These are phyloP conservation scores for Anisognathus igniventris DNA, from an alignment of 2,797 vertebrate species.

Conservation along the genomic window DNA sequence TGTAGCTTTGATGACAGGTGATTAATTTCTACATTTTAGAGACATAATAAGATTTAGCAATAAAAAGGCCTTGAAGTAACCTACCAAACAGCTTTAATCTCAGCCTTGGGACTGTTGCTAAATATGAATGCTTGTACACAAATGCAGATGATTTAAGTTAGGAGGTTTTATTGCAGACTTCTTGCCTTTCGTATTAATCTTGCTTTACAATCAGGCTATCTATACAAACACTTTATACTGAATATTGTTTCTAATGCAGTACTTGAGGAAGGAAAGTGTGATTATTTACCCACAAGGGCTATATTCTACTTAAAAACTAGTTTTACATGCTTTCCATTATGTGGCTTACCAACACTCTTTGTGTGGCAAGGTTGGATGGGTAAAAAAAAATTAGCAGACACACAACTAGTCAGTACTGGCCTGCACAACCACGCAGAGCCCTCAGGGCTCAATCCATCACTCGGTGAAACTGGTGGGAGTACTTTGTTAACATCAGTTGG, in stretches of 20 bases:
- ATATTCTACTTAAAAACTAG: conserved; percentile 62
- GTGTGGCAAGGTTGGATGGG: not conserved
- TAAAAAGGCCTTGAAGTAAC: conserved; percentile 84
- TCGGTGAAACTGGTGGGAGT: not conserved
- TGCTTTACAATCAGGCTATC: conserved; percentile 76
- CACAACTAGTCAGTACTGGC: not conserved
- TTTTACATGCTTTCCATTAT: conserved; percentile 54
- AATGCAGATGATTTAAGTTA: conserved; percentile 78
- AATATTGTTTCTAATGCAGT: conserved; percentile 61
- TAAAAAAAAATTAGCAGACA: not conserved
- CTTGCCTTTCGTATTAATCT: conserved; percentile 77
- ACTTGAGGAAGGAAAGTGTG: conserved; percentile 11
- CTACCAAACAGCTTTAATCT: conserved; percentile 83
- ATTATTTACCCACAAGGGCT: conserved; percentile 68
- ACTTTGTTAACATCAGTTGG: conserved; percentile 1
- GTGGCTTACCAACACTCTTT: conserved; percentile 32
- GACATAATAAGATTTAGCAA: conserved; percentile 85
- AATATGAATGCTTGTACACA: conserved; percentile 80
- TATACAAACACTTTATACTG: conserved; percentile 69
- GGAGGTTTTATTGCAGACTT: conserved; percentile 75
- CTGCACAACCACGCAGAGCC: not conserved
- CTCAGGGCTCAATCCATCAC: conserved; percentile 4
- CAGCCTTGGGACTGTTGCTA: conserved; percentile 82
- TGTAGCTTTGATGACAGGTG: conserved; percentile 83
- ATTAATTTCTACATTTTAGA: conserved; percentile 86